A percentile compares a stretch with the other conserved stretches of the same genome.
Evolutionary conservation across 2,113 vertebrate genomes (phyloP).

Genomic region (Narcine bancroftii): DNA sequence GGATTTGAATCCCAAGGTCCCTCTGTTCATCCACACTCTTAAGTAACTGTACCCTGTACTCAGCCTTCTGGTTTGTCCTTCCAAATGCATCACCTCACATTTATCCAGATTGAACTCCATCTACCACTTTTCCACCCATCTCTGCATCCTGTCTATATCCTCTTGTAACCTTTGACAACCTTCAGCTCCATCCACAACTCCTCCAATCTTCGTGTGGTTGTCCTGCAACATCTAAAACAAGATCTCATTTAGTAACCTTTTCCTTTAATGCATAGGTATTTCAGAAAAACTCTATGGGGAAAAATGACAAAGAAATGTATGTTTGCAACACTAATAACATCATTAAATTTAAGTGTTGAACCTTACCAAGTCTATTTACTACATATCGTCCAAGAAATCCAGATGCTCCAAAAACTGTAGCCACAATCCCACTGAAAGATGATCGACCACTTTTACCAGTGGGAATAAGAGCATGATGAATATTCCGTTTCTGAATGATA

Average conservation of each 20-base stretch:
- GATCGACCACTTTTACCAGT: slow-evolving; percentile 82
- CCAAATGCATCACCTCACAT: no score
- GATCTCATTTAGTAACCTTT: not conserved
- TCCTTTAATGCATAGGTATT: not conserved
- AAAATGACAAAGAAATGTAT: not conserved
- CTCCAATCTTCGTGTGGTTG: no score
- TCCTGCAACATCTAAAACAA: not conserved
- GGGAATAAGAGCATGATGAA: slow-evolving; percentile 73
- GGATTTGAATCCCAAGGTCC: no score
- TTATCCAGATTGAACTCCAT: no score
- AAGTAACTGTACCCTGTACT: no score
- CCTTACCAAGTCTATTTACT: slow-evolving; percentile 77
- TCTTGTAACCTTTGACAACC: no score
- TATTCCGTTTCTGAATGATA: slow-evolving; percentile 57
- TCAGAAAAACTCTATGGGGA: not conserved
- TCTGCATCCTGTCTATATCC: no score
- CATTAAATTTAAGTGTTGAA: not conserved
- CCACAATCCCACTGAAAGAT: slow-evolving; percentile 82
- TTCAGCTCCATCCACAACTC: no score
- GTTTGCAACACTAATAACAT: not conserved
- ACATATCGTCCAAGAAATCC: slow-evolving; percentile 90
- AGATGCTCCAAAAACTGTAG: slow-evolving; percentile 90
- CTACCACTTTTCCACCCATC: no score
- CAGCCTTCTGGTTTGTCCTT: no score
- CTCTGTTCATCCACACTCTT: no score